Percentiles rank a stretch among this genome's conserved stretches.
phyloP scores from a whole-genome alignment of 2,888 invertebrate genomes.

The Zygothrica quintamaculata region DNA sequence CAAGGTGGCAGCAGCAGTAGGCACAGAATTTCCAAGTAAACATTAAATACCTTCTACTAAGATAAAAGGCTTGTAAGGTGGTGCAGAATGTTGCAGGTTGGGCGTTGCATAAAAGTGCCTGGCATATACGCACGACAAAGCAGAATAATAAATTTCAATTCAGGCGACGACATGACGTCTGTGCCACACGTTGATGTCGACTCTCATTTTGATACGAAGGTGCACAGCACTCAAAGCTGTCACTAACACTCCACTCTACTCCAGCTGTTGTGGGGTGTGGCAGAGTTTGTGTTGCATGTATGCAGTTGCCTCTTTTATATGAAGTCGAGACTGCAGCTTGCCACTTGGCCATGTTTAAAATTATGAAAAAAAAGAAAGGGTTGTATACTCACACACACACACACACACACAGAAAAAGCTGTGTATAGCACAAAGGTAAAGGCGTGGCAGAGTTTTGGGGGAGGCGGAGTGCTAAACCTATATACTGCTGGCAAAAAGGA shows the following conservation, averaged over 20 bases:
- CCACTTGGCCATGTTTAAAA: conserved; percentile 29
- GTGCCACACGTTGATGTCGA: conserved; percentile 48
- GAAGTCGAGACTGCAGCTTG: conserved; percentile 10
- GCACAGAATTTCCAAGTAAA: conserved; percentile 34
- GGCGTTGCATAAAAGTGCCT: conserved; percentile 67
- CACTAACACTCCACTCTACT: too few relatives aligned
- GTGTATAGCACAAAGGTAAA: conserved; percentile 24
- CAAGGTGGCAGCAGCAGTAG: not conserved
- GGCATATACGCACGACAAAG: conserved; percentile 74
- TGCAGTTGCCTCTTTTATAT: conserved; percentile 21
- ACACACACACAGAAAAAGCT: conserved; percentile 24
- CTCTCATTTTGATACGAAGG: conserved; percentile 70
- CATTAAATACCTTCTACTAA: conserved; percentile 43
- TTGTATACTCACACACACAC: conserved; percentile 37
- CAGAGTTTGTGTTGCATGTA: conserved; percentile 23
- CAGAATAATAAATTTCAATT: conserved; percentile 81
- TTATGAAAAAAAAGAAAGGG: conserved; percentile 13
- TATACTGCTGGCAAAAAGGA: conserved; percentile 59
- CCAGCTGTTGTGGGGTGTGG: too few relatives aligned
- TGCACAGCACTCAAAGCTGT: conserved; percentile 25
- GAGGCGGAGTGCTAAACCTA: conserved; percentile 1
- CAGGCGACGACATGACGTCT: conserved; percentile 68
- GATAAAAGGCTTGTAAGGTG: conserved; percentile 40
- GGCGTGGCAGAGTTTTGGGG: not conserved
- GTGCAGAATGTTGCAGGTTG: conserved; percentile 8